Evolutionary conservation across 2,797 vertebrate species (phyloP), one percentile per base, ranked within the genome.

Genomic region (Aphelocoma californica): DNA sequence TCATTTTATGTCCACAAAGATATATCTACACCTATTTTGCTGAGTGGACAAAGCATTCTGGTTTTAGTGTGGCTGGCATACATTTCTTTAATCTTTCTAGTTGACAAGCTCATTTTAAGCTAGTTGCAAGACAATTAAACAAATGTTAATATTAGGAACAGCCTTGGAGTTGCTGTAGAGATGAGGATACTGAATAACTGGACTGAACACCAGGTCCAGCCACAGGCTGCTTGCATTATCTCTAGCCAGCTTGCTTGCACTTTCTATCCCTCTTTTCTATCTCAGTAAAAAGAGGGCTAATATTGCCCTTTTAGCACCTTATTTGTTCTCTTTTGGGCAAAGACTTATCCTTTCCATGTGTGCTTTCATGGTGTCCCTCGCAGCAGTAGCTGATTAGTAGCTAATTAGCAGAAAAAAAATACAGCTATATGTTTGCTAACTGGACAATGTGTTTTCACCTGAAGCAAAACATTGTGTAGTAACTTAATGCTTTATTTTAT

Each of bases 141-240:
- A 42, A 91, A 67, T 15, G 18, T 50, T 47, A 79, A 36, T 50
- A 50, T 28, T 15, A 54, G n/a, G 61, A 67, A 44, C 19, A 62
- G 12, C 10, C 51, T 34, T 81, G 66, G 8, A 74, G 11, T 7
- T 88, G 23, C 23, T 78, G 61, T 36, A 70, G 50, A 70, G 50
- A 51, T 21, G 31, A 9, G 12, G 21, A 67, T 28, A 14, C 40
- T 42, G 42, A 90, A 57, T 51, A 81, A 73, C 25, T 45, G 32
- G 21, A 47, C 54, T 69, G 53, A 78, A 57, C 0, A 0, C 4
- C 26, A 36, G 23, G 25, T 84, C 72, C n/a, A 48, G 2, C 3
- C 25, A 18, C 12, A 38, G 18, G 13, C 14, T 78, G 16, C 24
- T 93, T 44, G 19, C 24, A 6, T 48, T 73, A 44, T 11, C 8